Conservation (phyloP, 2,113 vertebrate genomes). For the Podarcis raffonei region DNA sequence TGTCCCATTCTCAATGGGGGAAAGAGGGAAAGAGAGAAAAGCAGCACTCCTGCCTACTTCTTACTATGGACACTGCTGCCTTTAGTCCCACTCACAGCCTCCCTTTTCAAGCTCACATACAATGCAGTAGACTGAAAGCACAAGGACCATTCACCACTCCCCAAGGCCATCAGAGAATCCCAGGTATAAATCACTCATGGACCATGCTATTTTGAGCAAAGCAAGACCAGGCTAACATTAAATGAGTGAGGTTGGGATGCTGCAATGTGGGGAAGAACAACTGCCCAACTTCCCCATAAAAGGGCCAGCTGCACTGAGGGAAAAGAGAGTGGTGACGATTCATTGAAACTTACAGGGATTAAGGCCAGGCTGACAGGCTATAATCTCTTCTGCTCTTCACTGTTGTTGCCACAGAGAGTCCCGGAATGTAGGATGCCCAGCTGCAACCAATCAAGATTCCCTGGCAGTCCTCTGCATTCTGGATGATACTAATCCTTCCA, state of each 20-base stretch:
- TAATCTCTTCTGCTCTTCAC: background rate
- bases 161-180: background rate
- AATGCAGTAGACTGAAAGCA: background rate
- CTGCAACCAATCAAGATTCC: background rate
- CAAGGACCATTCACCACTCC: background rate
- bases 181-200: background rate
- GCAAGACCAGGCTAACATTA: background rate
- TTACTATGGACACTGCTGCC: background rate
- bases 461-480: background rate
- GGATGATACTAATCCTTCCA: background rate
- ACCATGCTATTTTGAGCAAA: background rate
- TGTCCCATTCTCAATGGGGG: background rate
- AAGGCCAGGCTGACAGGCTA: background rate
- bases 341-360: background rate
- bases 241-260: background rate
- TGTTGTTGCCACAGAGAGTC: background rate
- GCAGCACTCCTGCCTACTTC: background rate
- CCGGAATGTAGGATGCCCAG: background rate
- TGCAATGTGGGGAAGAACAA: background rate
- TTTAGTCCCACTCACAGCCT: background rate
- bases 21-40: background rate
- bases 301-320: background rate
- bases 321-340: background rate
- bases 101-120: background rate
- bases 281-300: background rate